A percentile compares a stretch with the other conserved stretches of the same genome.
Evolutionary conservation across 2,797 vertebrate genomes (phyloP).

Genomic region (Uromys caudimaculatus): DNA sequence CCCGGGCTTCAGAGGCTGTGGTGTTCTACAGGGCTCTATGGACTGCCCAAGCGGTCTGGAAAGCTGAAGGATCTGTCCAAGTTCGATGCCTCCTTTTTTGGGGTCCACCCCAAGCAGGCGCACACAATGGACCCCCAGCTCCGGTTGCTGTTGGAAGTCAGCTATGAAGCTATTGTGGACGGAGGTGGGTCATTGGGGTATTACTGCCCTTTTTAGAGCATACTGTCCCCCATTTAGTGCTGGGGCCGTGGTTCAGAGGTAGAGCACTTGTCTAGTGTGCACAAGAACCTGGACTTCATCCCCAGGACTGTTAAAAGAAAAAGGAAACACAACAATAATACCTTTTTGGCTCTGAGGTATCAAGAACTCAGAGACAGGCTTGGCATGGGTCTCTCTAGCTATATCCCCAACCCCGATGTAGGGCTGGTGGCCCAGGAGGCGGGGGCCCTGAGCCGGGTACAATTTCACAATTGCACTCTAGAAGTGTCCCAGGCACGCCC

Average conservation of each 20-base stretch:
- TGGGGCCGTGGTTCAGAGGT: too few relatives aligned
- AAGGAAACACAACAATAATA: background rate
- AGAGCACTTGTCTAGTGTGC: background rate
- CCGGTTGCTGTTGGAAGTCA: conserved; percentile 94
- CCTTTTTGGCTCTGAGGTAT: background rate
- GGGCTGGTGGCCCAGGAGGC: background rate
- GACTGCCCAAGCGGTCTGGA: conserved; percentile 94
- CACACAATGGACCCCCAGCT: conserved; percentile 99
- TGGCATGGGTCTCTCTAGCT: background rate
- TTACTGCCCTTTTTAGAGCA: background rate
- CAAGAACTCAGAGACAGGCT: accelerated
- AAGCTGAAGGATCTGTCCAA: conserved; percentile 97
- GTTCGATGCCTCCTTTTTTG: conserved; percentile 97
- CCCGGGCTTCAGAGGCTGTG: background rate
- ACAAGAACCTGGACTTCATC: background rate
- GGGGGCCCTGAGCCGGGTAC: background rate
- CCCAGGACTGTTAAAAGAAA: background rate
- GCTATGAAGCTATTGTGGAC: conserved; percentile 96
- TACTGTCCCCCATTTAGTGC: too few relatives aligned
- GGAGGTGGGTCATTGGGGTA: conserved; percentile 89
- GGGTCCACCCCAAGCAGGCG: conserved; percentile 96
- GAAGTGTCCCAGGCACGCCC: background rate
- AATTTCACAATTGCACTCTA: background rate
- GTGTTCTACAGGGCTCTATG: conserved; percentile 92
- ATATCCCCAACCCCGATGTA: background rate